Conservation (phyloP, 2,888 invertebrate species). For the Leucoma salicis region DNA sequence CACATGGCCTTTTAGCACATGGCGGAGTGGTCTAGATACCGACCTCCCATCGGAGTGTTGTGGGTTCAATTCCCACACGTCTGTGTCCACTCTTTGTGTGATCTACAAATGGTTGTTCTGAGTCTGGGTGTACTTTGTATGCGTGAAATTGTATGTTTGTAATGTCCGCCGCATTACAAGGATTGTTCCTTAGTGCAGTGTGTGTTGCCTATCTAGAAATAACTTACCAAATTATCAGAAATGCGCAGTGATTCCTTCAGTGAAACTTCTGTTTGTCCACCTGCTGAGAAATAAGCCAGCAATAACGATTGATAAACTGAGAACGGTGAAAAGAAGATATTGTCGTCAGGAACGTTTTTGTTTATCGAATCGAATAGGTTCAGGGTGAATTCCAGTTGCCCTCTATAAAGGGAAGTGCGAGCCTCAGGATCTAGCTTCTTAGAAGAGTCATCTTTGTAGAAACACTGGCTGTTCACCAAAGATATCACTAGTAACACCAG, state of each 20-base stretch:
- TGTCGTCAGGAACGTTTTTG: conserved; percentile 84
- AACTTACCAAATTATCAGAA: conserved; percentile 77
- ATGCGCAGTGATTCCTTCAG: conserved; percentile 84
- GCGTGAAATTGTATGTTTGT: too few species aligned
- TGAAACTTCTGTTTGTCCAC: conserved; percentile 85
- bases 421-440: conserved; percentile 70
- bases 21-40: too few species aligned
- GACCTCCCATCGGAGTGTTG: too few species aligned
- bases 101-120: too few species aligned
- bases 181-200: too few species aligned
- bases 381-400: conserved; percentile 86
- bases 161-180: too few species aligned
- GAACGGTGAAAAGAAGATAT: conserved; percentile 94
- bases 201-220: too few species aligned
- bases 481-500: conserved; percentile 45
- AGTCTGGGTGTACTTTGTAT: too few species aligned
- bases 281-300: conserved; percentile 90
- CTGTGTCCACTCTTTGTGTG: too few species aligned
- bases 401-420: conserved; percentile 57
- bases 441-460: conserved; percentile 66
- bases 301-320: conserved; percentile 91
- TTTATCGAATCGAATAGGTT: conserved; percentile 86
- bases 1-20: too few species aligned
- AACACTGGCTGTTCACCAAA: conserved; percentile 65
- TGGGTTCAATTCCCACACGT: too few species aligned